These are phyloP conservation scores for Micromussa lordhowensis DNA, from an alignment of 92 coral and sea anemone species.

Conservation along the genomic window DNA sequence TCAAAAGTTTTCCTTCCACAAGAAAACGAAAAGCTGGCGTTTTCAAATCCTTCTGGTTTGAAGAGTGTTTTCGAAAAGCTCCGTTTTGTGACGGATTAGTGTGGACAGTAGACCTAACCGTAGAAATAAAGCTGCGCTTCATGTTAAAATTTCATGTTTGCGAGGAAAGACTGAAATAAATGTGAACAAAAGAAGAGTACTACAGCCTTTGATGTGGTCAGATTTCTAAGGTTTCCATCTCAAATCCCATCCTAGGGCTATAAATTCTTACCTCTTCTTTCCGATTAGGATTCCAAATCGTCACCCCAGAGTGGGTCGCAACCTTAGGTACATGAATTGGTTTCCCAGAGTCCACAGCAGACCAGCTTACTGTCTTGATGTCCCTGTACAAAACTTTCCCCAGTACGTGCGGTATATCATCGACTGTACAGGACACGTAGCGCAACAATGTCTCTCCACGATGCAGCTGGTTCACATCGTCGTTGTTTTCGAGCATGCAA, in stretches of 20 bases:
- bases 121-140: too few relatives aligned
- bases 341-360: constrained; percentile 95
- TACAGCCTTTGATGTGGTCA: not conserved
- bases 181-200: not conserved
- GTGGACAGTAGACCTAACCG: too few relatives aligned
- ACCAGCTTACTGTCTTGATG: constrained; percentile 89
- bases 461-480: constrained; percentile 65
- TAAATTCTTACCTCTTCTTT: constrained; percentile 66
- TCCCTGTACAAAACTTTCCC: constrained; percentile 88
- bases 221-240: not conserved
- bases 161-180: not conserved
- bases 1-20: too few relatives aligned
- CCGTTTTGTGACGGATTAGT: too few relatives aligned
- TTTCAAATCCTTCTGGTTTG: too few relatives aligned
- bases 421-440: constrained; percentile 87
- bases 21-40: too few relatives aligned
- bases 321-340: constrained; percentile 94
- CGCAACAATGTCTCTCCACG: constrained; percentile 93
- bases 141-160: not conserved
- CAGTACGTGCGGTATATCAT: constrained; percentile 87
- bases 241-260: too few relatives aligned
- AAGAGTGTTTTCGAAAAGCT: too few relatives aligned
- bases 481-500: constrained; percentile 89
- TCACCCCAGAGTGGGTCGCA: constrained; percentile 85
- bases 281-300: constrained; percentile 85